Evolutionary conservation across 2,888 invertebrate genomes (phyloP).

Genomic region (Agrochola circellaris): DNA sequence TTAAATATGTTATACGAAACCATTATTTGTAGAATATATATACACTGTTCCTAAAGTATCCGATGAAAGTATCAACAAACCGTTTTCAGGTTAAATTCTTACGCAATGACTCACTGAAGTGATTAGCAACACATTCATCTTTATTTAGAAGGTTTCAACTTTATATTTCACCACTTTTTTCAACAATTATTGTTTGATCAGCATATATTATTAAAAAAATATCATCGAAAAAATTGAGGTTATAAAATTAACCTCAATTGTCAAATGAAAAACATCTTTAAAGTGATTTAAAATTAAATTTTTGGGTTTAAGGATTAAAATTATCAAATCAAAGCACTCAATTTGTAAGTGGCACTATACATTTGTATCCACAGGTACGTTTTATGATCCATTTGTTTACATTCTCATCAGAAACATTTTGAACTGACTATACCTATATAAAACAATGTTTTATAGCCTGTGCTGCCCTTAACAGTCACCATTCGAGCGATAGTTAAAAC

Average conservation of each 20-base stretch:
- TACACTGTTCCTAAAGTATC: neutral
- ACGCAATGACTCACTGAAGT: neutral
- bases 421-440: neutral
- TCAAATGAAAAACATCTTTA: neutral
- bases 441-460: neutral
- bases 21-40: neutral
- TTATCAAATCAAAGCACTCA: neutral
- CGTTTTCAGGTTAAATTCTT: neutral
- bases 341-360: neutral
- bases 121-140: neutral
- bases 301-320: neutral
- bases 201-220: neutral
- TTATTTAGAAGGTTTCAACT: neutral
- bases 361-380: neutral
- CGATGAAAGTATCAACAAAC: neutral
- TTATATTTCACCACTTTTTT: neutral
- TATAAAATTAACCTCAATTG: neutral
- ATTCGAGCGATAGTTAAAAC: neutral
- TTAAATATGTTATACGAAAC: neutral
- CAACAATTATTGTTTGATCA: neutral
- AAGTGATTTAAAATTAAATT: neutral
- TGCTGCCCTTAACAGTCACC: constrained; percentile 1
- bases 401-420: neutral
- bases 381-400: neutral
- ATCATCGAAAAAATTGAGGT: neutral